phyloP scores from a whole-genome alignment of 2,888 invertebrate species.

The Allacma fusca region DNA sequence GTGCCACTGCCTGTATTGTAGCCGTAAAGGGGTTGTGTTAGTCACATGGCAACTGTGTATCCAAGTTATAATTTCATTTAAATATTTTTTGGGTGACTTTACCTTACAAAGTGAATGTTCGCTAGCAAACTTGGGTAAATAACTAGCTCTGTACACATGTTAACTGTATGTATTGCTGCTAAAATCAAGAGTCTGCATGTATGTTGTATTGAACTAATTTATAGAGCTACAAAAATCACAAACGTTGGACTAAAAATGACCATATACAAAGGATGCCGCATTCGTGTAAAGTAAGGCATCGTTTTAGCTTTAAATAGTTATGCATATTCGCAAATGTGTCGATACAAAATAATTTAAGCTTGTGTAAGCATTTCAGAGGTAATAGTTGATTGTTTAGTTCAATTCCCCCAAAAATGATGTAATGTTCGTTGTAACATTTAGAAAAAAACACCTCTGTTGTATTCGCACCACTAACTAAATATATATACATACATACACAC shows the following conservation, averaged over 20 bases:
- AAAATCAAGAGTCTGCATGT: neutral
- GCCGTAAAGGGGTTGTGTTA: conserved; percentile 20
- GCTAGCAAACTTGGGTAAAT: no score
- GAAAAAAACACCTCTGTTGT: neutral
- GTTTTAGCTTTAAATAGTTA: neutral
- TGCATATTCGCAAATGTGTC: neutral
- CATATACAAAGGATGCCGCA: conserved; percentile 13
- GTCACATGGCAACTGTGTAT: conserved; percentile 6
- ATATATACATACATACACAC: neutral
- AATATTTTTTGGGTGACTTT: no score
- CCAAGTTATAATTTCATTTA: neutral
- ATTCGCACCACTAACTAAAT: neutral
- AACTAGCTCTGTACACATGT: neutral
- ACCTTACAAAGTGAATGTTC: no score
- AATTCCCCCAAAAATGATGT: neutral
- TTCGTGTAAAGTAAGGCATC: conserved; percentile 3
- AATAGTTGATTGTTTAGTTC: neutral
- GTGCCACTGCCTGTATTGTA: conserved; percentile 19
- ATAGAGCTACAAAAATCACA: conserved; percentile 13
- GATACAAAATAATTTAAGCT: neutral
- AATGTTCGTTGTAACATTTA: neutral
- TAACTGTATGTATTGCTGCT: neutral
- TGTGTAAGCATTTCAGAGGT: neutral
- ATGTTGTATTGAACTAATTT: neutral
- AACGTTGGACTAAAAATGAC: conserved; percentile 1